Conservation (phyloP, 1,140 invertebrate genomes). For the Bombus breviceps region DNA sequence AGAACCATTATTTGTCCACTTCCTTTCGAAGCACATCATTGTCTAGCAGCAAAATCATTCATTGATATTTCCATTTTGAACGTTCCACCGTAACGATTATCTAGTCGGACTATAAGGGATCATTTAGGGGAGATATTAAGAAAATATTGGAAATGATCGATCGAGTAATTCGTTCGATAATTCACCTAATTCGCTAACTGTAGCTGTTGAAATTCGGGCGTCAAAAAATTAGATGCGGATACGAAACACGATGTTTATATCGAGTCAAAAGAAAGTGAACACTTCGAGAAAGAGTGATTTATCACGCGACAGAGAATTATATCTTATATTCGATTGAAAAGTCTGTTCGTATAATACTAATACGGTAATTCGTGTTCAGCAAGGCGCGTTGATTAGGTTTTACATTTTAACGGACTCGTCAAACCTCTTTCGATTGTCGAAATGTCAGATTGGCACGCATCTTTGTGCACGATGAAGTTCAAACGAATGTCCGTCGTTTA, state of each 20-base stretch:
- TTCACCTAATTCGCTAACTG: background rate
- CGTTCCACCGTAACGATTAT: background rate
- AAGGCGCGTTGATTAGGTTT: background rate
- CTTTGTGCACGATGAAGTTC: background rate
- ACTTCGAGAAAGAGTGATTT: conserved; percentile 6
- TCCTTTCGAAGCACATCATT: background rate
- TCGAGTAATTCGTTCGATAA: background rate
- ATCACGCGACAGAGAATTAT: background rate
- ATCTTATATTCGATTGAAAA: background rate
- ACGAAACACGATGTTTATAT: background rate
- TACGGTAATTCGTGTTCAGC: background rate
- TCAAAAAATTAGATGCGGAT: background rate
- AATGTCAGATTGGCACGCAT: background rate
- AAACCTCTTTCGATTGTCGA: background rate
- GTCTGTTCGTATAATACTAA: no score
- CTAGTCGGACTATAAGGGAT: background rate
- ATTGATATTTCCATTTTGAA: background rate
- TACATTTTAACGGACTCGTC: background rate
- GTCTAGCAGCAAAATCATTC: background rate
- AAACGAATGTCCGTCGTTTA: background rate
- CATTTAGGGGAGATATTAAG: no score
- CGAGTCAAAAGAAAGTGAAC: conserved; percentile 35
- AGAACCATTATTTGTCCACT: background rate
- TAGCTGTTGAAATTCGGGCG: background rate
- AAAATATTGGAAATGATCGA: background rate